phyloP scores from a whole-genome alignment of 2,888 invertebrate genomes.

The Dioctria rufipes region DNA sequence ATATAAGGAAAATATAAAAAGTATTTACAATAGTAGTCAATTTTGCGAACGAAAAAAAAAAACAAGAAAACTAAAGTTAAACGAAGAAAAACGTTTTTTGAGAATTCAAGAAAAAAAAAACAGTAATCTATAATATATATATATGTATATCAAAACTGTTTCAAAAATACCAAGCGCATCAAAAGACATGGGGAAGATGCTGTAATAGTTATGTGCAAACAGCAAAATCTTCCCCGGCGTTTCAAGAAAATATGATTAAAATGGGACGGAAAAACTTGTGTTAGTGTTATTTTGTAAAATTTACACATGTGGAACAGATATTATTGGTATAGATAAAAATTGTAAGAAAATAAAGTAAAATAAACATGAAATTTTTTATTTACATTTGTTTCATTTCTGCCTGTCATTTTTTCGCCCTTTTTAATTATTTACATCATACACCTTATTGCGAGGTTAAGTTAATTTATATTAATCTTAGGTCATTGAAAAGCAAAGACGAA shows the following conservation, averaged over 20 bases:
- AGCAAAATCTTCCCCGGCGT: not conserved
- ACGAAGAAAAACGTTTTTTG: constrained; percentile 31
- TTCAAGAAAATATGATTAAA: constrained; percentile 2
- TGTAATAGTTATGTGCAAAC: too few species aligned
- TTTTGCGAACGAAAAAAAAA: constrained; percentile 17
- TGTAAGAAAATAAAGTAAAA: constrained; percentile 50
- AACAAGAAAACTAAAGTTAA: constrained; percentile 46
- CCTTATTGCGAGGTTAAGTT: too few species aligned
- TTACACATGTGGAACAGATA: constrained; percentile 49
- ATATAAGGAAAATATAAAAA: constrained; percentile 42
- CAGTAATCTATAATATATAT: not conserved
- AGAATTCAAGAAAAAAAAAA: constrained; percentile 8
- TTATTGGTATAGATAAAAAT: constrained; percentile 49
- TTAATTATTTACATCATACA: too few species aligned
- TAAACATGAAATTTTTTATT: constrained; percentile 51
- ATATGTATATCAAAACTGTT: constrained; percentile 24
- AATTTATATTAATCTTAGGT: too few species aligned
- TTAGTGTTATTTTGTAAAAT: constrained; percentile 50
- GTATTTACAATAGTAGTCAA: constrained; percentile 48
- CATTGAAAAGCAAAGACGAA: too few species aligned
- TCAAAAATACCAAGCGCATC: constrained; percentile 31
- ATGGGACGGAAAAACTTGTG: constrained; percentile 43
- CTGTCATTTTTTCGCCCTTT: not conserved
- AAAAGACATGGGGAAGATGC: not conserved
- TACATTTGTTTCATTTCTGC: not conserved